Evolutionary conservation across 2,113 vertebrate species (phyloP).

Genomic region (Bubo bubo): DNA sequence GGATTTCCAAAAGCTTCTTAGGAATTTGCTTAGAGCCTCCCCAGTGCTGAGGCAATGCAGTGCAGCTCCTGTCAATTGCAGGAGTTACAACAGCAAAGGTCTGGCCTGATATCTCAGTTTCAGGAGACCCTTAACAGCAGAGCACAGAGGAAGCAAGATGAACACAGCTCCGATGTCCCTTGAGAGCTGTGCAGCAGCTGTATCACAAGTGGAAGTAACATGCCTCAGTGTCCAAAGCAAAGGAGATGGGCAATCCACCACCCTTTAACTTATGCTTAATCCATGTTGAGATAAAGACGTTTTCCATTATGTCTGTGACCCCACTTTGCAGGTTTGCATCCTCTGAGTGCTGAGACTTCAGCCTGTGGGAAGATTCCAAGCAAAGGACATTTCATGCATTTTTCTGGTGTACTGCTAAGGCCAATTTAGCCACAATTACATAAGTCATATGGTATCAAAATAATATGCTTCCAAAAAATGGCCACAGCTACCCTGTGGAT

Average conservation of each 20-base stretch:
- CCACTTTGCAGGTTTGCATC: not conserved
- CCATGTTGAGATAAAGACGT: not conserved
- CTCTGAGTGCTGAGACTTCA: not conserved
- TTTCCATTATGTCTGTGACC: not conserved
- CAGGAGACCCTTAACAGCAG: not conserved
- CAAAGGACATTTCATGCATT: not conserved
- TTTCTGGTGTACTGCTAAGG: not conserved
- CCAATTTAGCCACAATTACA: not conserved
- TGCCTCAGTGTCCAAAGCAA: accelerated
- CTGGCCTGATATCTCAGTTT: not conserved
- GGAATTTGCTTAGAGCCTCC: not conserved
- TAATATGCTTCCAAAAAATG: not conserved
- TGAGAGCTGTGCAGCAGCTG: not conserved
- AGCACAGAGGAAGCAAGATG: not conserved
- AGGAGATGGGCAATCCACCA: not conserved
- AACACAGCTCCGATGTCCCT: accelerated
- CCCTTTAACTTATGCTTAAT: not conserved
- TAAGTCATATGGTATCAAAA: not conserved
- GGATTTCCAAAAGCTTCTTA: not conserved
- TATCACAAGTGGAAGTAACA: not conserved
- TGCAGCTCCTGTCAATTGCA: not conserved
- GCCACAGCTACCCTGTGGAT: not conserved
- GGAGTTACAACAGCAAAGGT: not conserved
- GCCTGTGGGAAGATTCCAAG: not conserved
- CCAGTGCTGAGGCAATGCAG: not conserved